Evolutionary conservation across 1,140 invertebrate species (phyloP).

Genomic region (Bombus soroeensis): DNA sequence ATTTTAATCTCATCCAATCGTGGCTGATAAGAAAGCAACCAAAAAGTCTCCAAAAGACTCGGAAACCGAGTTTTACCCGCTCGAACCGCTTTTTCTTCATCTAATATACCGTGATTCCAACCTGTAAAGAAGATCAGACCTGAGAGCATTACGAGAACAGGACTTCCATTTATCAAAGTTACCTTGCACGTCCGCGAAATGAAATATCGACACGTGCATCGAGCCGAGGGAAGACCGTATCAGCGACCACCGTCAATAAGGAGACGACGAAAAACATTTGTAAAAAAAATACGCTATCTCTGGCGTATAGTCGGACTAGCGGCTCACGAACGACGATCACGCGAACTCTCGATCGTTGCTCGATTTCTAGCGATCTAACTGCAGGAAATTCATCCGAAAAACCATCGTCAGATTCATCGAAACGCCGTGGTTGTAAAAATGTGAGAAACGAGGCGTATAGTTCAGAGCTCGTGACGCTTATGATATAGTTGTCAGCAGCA

Average conservation of each 20-base stretch:
- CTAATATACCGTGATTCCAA: slow-evolving; percentile 16
- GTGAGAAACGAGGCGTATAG: background rate
- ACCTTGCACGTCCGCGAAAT: slow-evolving; percentile 19
- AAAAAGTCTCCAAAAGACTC: background rate
- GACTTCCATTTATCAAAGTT: slow-evolving; percentile 27
- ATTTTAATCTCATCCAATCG: background rate
- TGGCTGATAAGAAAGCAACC: background rate
- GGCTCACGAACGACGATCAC: slow-evolving; percentile 32
- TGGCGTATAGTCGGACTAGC: background rate
- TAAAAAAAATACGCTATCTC: slow-evolving; percentile 5
- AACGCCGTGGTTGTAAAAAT: background rate
- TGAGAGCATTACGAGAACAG: background rate
- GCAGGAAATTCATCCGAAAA: background rate
- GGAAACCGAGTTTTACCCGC: background rate
- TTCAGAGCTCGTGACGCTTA: background rate
- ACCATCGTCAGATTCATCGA: slow-evolving; percentile 1
- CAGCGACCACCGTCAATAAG: background rate
- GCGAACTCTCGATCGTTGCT: slow-evolving; percentile 24
- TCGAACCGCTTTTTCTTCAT: background rate
- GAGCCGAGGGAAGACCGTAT: background rate
- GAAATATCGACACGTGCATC: slow-evolving; percentile 30
- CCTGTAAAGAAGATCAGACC: background rate
- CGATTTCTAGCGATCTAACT: slow-evolving; percentile 4
- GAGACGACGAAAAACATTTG: too few relatives aligned
- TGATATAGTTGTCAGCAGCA: slow-evolving; percentile 37